Base-by-base conservation (phyloP, 2,888 invertebrate species). In the Diploptera punctata region DNA sequence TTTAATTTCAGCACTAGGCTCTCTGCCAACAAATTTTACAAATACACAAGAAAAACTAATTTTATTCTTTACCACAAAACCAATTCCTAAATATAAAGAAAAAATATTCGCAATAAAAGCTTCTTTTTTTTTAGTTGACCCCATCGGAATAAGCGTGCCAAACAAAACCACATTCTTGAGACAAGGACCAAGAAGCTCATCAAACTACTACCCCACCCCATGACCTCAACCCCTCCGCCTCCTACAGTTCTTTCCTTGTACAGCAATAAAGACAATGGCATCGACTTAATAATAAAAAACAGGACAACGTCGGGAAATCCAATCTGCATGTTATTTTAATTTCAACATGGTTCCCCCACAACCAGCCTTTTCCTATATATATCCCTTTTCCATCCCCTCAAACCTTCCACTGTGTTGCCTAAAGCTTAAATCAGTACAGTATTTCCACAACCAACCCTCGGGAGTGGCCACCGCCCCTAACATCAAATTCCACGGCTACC, bases 291-390 rank as follows among this genome's bases (percentile, higher is more conserved):
- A n/a, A n/a, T 33, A 38, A 62, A 62, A 62, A 62, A 18, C 31
- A 33, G 16, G n/a, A 18, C 62, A 62, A 52, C 52, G 52, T 70
- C 65, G 24, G 47, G 60, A 67, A 73, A 73, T 73, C 73, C 70
- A 73, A 73, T 73, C 73, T 73, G 69, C 62, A 70, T 73, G 70
- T 70, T 73, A 61, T 73, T 73, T 70, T 73, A 73, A 73, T 73
- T 73, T 73, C 67, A 68, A 31, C 19, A 52, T 5, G 19, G 4
- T n/a, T n/a, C n/a, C n/a, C n/a, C n/a, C n/a, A n/a, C n/a, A n/a
- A n/a, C n/a, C n/a, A n/a, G n/a, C n/a, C n/a, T n/a, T n/a, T n/a
- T n/a, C n/a, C n/a, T n/a, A n/a, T n/a, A n/a, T n/a, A n/a, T 18
- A n/a, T n/a, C 5, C 18, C 49, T 16, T 16, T 21, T 29, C 4